Base-by-base conservation (phyloP, 2,113 vertebrate genomes). In the Daphoenositta chrysoptera region DNA sequence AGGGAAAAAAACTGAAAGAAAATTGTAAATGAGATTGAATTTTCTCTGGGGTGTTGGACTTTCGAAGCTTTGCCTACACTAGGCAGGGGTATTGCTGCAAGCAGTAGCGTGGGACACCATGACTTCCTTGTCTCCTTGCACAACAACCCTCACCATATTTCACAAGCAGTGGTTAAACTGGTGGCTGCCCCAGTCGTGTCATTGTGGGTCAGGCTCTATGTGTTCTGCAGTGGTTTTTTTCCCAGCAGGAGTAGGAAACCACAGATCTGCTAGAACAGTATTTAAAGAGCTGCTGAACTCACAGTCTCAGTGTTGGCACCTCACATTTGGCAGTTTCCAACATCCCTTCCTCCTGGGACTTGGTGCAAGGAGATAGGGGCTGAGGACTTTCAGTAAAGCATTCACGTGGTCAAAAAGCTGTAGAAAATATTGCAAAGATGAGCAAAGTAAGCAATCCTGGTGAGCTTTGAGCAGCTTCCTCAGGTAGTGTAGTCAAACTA, bases 11-110 rank as follows among this genome's bases (percentile, higher is more conserved):
- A 92, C 82, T 87, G 76, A 51, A 47, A 80, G 47, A 44, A 90
- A 77, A 56, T 64, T 96, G 93, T 97, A 96, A 94, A 96, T 93
- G 90, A 89, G 53, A 57, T 56, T 33, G 42, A 15, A 33, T 57
- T 80, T 65, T 65, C 72, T 89, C 83, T 35, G 71, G 79, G 57
- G 12, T 47, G 33, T 79, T 79, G 87, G 39, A 54, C 79, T 95
- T 48, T 30, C 17, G 70, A 89, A 84, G 65, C 77, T 76, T 60
- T 58, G 82, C 35, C 79, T 73, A 14, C 30, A 14, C 42, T 30
- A 48, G 76, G 85, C 88, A 66, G 90, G 81, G 69, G 14, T 71
- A 57, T 60, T 60, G 92, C 90, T 89, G 79, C 57, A 80, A 53
- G 56, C 1, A 6, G 42, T 40, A 70, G 68, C 5, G 0, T 64